Evolutionary conservation across 2,113 vertebrate genomes (phyloP), one percentile per base, ranked within the genome.

Genomic region (Oreocharis arfaki): DNA sequence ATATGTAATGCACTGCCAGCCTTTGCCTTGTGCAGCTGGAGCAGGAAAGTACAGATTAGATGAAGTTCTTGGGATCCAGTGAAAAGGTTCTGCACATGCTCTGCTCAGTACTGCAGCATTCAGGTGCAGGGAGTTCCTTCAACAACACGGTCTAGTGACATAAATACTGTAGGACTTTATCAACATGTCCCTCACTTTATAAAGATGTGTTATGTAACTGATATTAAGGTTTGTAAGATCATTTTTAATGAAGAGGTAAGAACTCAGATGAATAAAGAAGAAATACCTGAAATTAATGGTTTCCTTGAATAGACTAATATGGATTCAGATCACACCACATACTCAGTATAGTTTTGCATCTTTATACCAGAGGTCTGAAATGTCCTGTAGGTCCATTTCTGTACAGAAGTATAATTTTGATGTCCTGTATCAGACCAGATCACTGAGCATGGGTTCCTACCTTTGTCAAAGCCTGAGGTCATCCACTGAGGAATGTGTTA

Each of bases 401-500:
- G 6, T 57, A 32, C 42, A 46, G 55, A 57, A 90, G 42, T 65
- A 4, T 3, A 41, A 22, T 42, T 50, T 30, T 59, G 10, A 41
- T 87, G 44, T 69, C 39, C 17, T 91, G 5, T 57, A 5, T 63
- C 5, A 2, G 22, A 28, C 39, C 15, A 19, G 65, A 35, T 74
- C 18, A 55, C 47, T 16, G 9, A 71, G 42, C 32, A 4, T 5
- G 7, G 60, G 37, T 39, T 79, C 41, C 59, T 92, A 15, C 14
- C 27, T 76, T 23, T 26, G 49, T 17, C 47, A 27, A 23, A 32
- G 53, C 44, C 49, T 5, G 15, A 39, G 49, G 13, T 79, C 28
- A 33, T 24, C n/a, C 23, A 5, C 30, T 0, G 0, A 57, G 37
- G 39, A 49, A 35, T 13, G 19, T 39, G 21, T 56, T 47, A 47